Percentiles rank a stretch among this genome's conserved stretches.
Conservation (phyloP, 37 sponge, comb jelly and placozoan genomes). For the Geodia barretti region DNA sequence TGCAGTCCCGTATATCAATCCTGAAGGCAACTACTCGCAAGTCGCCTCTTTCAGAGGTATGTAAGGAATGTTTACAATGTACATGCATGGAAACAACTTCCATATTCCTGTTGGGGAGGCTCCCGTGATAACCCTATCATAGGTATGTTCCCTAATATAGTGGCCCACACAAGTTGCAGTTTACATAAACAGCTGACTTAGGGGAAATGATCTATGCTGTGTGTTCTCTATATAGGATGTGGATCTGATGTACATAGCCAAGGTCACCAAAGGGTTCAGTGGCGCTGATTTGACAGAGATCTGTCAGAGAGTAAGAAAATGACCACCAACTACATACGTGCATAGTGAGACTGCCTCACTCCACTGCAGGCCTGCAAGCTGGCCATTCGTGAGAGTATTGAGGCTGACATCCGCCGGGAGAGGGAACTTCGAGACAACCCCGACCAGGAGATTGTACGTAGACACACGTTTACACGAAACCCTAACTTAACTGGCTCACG, state of each 20-base stretch:
- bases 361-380: slow-evolving; percentile 87
- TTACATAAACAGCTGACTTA: no score
- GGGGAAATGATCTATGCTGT: no score
- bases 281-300: slow-evolving; percentile 99
- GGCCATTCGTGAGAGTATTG: slow-evolving; percentile 96
- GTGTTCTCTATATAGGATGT: no score
- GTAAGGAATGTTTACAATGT: no score
- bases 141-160: no score
- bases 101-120: no score
- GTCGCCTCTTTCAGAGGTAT: slow-evolving; percentile 92
- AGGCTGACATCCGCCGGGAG: slow-evolving; percentile 86
- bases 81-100: no score
- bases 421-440: slow-evolving; percentile 77
- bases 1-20: slow-evolving; percentile 82
- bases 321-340: background rate
- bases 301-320: slow-evolving; percentile 90
- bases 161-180: no score
- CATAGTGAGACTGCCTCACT: background rate
- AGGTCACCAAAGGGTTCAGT: slow-evolving; percentile 93
- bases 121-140: no score
- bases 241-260: slow-evolving; percentile 83
- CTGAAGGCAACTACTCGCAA: slow-evolving; percentile 89
- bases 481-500: no score
- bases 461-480: no score
- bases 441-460: slow-evolving; percentile 35